Evolutionary conservation across 2,113 vertebrate species (phyloP).

Genomic region (Vombatus ursinus): DNA sequence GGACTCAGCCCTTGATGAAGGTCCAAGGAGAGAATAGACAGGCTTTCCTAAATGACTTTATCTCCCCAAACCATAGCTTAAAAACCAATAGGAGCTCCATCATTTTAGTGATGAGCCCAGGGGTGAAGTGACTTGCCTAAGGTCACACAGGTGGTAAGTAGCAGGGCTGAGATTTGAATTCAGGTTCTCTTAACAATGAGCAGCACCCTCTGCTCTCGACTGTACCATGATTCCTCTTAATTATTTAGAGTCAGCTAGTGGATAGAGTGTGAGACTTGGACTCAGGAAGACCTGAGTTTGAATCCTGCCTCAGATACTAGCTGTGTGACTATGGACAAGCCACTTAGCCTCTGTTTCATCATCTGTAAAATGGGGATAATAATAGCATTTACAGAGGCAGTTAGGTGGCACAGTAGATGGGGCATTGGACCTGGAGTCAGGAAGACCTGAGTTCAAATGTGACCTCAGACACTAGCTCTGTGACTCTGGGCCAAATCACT

Average conservation of each 20-base stretch:
- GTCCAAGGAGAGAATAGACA: not conserved
- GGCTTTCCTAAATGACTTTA: not conserved
- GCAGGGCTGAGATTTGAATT: not conserved
- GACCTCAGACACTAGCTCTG: not conserved
- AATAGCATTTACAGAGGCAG: not conserved
- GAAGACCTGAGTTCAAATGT: not conserved
- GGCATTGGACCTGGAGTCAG: no score
- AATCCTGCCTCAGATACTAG: not conserved
- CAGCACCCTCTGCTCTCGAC: not conserved
- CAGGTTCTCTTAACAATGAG: not conserved
- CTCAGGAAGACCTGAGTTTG: not conserved
- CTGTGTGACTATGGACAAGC: not conserved
- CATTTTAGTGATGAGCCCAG: not conserved
- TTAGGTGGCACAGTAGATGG: not conserved
- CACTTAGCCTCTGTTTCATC: not conserved
- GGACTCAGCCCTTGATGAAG: not conserved
- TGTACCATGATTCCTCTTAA: not conserved
- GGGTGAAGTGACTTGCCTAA: not conserved
- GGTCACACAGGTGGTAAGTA: not conserved
- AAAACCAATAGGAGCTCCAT: not conserved
- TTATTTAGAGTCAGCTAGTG: not conserved
- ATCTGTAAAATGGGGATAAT: not conserved
- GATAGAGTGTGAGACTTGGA: not conserved
- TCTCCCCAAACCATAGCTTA: not conserved
- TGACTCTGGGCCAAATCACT: not conserved